These are phyloP conservation scores for Anas georgica DNA, from an alignment of 2,797 vertebrate genomes.

Conservation along the genomic window DNA sequence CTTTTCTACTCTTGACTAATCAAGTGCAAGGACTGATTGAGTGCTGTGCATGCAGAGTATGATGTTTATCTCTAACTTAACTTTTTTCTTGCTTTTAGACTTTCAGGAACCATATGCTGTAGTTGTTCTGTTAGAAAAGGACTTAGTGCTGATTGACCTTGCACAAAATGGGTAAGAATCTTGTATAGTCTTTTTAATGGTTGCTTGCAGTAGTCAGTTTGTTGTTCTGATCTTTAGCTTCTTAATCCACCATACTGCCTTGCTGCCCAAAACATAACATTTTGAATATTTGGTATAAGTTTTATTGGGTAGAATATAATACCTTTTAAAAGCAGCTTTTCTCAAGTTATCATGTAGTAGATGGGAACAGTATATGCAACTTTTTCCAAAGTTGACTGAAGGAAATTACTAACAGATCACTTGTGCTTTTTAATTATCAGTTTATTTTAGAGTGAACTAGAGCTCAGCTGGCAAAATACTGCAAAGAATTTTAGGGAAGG, in stretches of 20 bases:
- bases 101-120: conserved; percentile 99
- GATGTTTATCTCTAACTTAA: background rate
- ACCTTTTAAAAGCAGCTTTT: background rate
- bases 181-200: background rate
- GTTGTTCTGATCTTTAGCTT: background rate
- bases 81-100: conserved; percentile 78
- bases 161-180: conserved; percentile 96
- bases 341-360: background rate
- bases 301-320: background rate
- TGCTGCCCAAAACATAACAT: background rate
- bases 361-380: background rate
- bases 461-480: background rate
- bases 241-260: background rate
- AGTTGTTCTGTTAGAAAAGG: conserved; percentile 98
- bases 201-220: background rate
- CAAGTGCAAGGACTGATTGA: background rate
- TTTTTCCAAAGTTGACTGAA: background rate
- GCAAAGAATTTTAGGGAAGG: background rate
- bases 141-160: conserved; percentile 99
- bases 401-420: background rate
- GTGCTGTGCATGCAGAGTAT: background rate
- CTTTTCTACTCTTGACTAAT: background rate
- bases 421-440: background rate
- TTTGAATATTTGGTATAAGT: background rate
- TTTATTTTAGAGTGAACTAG: background rate